These are phyloP conservation scores for Aphelocoma coerulescens DNA, from an alignment of 2,113 vertebrate species.

Conservation along the genomic window DNA sequence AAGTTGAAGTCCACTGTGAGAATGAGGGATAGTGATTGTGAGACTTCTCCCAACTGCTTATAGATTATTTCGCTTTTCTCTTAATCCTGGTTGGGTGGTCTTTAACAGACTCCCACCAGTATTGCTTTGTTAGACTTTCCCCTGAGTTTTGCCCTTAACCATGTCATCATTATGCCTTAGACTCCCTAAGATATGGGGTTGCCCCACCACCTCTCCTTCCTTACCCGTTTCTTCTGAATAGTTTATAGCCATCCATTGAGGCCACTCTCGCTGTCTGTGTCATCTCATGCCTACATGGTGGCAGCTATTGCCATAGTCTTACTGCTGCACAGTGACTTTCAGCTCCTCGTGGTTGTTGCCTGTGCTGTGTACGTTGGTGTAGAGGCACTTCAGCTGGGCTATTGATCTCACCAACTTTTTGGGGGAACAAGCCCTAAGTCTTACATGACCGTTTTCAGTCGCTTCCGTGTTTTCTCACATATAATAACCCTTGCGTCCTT, in stretches of 20 bases:
- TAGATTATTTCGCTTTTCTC: rapidly evolving
- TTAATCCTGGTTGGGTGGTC: neutral
- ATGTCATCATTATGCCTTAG: rapidly evolving
- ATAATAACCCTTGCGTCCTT: neutral
- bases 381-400: neutral
- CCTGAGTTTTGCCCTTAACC: neutral
- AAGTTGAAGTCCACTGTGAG: neutral
- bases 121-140: neutral
- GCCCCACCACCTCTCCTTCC: neutral
- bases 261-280: neutral
- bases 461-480: neutral
- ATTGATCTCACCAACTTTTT: neutral
- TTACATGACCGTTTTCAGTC: neutral
- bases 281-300: neutral
- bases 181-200: neutral
- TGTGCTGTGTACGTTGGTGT: neutral
- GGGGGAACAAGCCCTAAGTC: neutral
- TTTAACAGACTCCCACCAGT: neutral
- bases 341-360: neutral
- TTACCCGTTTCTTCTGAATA: neutral
- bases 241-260: neutral
- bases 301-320: neutral
- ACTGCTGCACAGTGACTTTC: neutral
- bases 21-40: neutral
- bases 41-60: neutral